These are phyloP conservation scores for Epiperipatus broadwayi DNA, from an alignment of 2,888 invertebrate species.

Conservation along the genomic window DNA sequence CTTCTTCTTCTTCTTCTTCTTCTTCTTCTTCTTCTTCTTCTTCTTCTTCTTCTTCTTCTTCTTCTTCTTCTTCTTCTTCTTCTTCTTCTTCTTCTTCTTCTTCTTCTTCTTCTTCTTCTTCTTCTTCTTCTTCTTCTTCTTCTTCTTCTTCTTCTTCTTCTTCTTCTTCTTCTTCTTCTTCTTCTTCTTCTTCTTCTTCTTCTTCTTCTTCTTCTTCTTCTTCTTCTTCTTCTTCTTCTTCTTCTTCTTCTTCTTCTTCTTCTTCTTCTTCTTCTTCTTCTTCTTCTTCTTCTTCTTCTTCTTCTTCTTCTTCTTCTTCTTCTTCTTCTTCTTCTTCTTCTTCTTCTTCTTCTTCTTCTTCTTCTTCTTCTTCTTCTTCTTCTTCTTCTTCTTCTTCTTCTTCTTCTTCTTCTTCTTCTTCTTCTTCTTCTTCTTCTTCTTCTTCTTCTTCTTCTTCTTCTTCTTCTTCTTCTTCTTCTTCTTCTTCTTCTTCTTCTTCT, in stretches of 20 bases:
- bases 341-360: conserved; percentile 3
- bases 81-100: conserved; percentile 3
- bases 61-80: conserved; percentile 3
- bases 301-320: conserved; percentile 3
- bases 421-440: conserved; percentile 3
- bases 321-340: conserved; percentile 3
- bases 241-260: conserved; percentile 3
- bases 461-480: conserved; percentile 3
- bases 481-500: conserved; percentile 3
- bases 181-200: conserved; percentile 3
- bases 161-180: conserved; percentile 3
- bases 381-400: conserved; percentile 3
- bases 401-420: conserved; percentile 3
- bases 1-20: conserved; percentile 3
- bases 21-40: conserved; percentile 3
- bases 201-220: conserved; percentile 3
- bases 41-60: conserved; percentile 3
- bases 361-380: conserved; percentile 3
- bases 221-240: conserved; percentile 3
- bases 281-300: conserved; percentile 3
- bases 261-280: conserved; percentile 3
- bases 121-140: conserved; percentile 3
- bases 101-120: conserved; percentile 3
- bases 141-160: conserved; percentile 3
- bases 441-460: conserved; percentile 3